Base-by-base conservation (phyloP, 92 coral and sea anemone species). In the Umimayanthus chanpuru region DNA sequence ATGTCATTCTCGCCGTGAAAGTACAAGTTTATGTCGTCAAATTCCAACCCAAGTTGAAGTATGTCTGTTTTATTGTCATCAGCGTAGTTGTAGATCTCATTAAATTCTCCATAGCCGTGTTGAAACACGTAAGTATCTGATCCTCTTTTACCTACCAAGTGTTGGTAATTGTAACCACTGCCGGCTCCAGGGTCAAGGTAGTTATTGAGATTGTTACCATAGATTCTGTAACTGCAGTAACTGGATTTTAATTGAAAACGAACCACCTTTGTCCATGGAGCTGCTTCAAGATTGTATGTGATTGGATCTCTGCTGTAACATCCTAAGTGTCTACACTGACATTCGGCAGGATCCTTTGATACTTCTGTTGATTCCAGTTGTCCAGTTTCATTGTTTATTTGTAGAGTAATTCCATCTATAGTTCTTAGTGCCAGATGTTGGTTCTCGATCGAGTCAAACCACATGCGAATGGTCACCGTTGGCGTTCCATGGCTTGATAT, bases 181-280 rank as follows among this genome's bases (percentile, higher is more conserved):
- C 91, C 88, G 44, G 94, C 50, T 7, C 94, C 94, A 9, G 94
- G 92, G 55, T 92, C 92, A 26, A 92, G 82, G 82, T 92, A 92
- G 65, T 92, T 92, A 68, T 89, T 92, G 2, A 92, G 86, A 29
- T 73, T 72, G 53, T 92, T 92, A 0, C 92, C 92, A 65, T 16
- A 76, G 0, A 91, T 91, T 28, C 23, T 85, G 90, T 91, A 91
- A 73, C 94, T 91, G 83, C 94, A 92, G 30, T 61, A 53, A 86
- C 92, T 92, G 0, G 92, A 89, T 5, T 89, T 89, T 21, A 92
- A 50, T 11, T 50, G 56, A 11, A 50, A 50, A 11, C 56, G 56
- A 11, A 50, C 56, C 56, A 50, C 56, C 56, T 50, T 50, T 50
- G 56, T 50, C 56, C 56, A 50, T 11, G 56, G 56, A 11, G 56